A percentile compares a stretch with the other conserved stretches of the same genome.
Evolutionary conservation across 2,113 vertebrate genomes (phyloP).

Genomic region (Corythornis madagascariensis): DNA sequence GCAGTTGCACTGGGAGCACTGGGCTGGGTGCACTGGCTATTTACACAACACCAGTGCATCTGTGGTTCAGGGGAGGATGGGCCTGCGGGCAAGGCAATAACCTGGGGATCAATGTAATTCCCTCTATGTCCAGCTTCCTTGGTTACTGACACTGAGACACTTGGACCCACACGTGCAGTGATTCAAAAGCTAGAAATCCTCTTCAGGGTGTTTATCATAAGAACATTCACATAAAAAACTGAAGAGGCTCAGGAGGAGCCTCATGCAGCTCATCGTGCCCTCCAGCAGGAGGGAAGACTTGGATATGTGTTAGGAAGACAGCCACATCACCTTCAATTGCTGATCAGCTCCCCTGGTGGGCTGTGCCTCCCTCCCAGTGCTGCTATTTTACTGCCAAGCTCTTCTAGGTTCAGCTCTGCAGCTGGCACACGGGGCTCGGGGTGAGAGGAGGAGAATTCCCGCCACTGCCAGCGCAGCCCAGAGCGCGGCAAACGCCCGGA

Average conservation of each 20-base stretch:
- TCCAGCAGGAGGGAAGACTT: neutral
- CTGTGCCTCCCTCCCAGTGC: neutral
- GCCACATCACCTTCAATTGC: neutral
- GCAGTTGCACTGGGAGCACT: neutral
- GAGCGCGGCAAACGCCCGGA: too few relatives aligned
- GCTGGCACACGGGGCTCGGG: fast-evolving
- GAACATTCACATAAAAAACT: neutral
- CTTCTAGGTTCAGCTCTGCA: neutral
- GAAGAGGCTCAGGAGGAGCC: neutral
- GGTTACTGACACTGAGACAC: neutral
- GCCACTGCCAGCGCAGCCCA: neutral
- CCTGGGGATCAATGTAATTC: neutral
- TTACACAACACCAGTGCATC: fast-evolving
- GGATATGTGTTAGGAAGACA: neutral
- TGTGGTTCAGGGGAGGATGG: neutral
- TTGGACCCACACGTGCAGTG: fast-evolving
- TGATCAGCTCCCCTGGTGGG: neutral
- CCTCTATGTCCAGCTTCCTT: neutral
- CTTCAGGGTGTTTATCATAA: neutral
- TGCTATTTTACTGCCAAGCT: neutral
- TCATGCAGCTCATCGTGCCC: neutral
- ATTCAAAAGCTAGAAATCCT: neutral
- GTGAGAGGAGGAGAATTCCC: neutral
- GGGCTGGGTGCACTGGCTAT: neutral
- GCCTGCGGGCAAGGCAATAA: neutral